Base-by-base conservation (phyloP, 2,888 invertebrate species). In the Yponomeuta cagnagella region DNA sequence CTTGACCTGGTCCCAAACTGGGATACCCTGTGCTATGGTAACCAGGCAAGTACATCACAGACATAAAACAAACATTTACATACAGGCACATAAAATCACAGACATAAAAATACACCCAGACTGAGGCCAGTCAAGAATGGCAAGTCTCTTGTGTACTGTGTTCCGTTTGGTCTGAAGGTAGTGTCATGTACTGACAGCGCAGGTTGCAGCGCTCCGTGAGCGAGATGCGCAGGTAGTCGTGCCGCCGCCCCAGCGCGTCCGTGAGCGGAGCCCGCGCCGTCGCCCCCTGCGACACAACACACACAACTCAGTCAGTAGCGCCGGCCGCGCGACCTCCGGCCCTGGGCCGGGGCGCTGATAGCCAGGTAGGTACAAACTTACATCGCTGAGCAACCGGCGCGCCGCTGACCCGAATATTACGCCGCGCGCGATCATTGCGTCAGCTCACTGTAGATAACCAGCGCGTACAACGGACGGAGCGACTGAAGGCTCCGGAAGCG, bases 171-270 rank as follows among this genome's bases (percentile, higher is more conserved):
- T 43, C 5, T 43, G 43, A 33, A 1, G 43, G 43, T 8, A 43
- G 43, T 43, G 8, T 8, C 43, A 43, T 68, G 43, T 48, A 93
- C 96, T 95, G 94, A 98, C 99, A 99, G 93, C 99, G 93, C 76
- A 99, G 93, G 92, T 99, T 99, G 87, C 99, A 99, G 74, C 96
- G 94, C 88, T 99, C 99, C 0, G 98, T 98, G 70, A 99, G 92
- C 0, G 99, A 99, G 79, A 99, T 98, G 75, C 99, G 93, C 70
- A 99, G 93, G 84, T 99, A 99, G 73, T 96, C 96, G 84, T 99
- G 99, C 74, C 95, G 93, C 73, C 99, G 93, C 10, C 97, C 97
- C 89, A 96, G 97, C 65, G 94, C 93, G 86, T 99, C 99, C 3
- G 94, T 94, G 63, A 98, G 85, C 9, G 94, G 89, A 31, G 66